Percentiles rank a stretch among this genome's conserved stretches.
These are phyloP conservation scores for Drosophila kepulauana DNA, from an alignment of 1,140 invertebrate genomes.

Conservation along the genomic window DNA sequence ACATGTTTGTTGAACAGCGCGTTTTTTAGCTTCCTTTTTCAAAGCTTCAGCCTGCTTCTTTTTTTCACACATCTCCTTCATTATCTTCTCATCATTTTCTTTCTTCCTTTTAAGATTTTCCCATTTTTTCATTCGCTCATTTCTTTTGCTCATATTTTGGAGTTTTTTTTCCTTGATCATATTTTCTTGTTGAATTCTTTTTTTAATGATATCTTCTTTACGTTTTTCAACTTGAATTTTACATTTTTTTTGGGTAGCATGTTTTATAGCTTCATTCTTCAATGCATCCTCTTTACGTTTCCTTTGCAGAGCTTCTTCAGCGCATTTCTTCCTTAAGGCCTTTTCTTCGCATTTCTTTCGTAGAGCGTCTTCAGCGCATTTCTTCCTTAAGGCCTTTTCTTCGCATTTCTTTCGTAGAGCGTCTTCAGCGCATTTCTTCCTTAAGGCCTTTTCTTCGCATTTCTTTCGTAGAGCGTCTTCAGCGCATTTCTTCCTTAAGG, in stretches of 20 bases:
- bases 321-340: neutral
- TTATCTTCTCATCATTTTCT: too few species aligned
- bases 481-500: neutral
- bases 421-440: neutral
- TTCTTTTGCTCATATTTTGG: too few species aligned
- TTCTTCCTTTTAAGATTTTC: too few species aligned
- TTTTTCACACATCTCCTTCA: neutral
- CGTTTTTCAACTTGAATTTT: too few species aligned
- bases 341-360: too few species aligned
- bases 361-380: neutral
- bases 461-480: neutral
- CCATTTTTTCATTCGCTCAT: too few species aligned
- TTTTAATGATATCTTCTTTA: neutral
- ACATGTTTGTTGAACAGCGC: neutral
- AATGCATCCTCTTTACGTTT: neutral
- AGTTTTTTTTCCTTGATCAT: too few species aligned
- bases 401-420: slow-evolving; percentile 1
- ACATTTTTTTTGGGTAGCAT: too few species aligned
- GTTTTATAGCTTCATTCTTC: too few species aligned
- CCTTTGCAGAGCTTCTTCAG: neutral
- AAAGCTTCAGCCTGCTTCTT: neutral
- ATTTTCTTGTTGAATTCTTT: neutral
- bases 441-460: neutral
- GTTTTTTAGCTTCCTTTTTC: neutral
- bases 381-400: neutral